A percentile compares a stretch with the other conserved stretches of the same genome.
Conservation (phyloP, 2,888 invertebrate species). For the Luffia ferchaultella region DNA sequence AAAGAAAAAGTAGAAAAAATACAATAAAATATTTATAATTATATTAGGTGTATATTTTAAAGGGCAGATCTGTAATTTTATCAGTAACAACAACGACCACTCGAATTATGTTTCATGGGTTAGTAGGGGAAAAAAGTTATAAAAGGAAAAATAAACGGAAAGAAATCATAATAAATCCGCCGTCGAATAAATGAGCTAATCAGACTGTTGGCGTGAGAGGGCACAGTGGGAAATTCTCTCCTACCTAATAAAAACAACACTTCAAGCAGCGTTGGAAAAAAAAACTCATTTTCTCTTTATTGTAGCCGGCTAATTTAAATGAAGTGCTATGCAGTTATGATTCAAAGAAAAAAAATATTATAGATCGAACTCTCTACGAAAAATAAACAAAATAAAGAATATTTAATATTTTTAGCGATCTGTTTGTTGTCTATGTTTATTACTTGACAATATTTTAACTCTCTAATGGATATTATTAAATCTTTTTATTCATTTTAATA, state of each 20-base stretch:
- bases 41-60: too few species aligned
- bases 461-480: too few species aligned
- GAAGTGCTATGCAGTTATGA: conserved; percentile 62
- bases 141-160: conserved; percentile 30
- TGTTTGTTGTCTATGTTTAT: too few species aligned
- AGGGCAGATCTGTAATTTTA: too few species aligned
- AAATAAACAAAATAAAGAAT: too few species aligned
- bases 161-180: conserved; percentile 56
- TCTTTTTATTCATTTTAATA: too few species aligned
- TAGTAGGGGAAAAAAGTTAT: not conserved
- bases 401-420: too few species aligned
- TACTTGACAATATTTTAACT: too few species aligned
- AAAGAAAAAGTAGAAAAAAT: too few species aligned
- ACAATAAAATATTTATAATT: too few species aligned
- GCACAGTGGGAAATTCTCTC: conserved; percentile 30
- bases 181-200: conserved; percentile 56
- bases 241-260: conserved; percentile 58
- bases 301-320: conserved; percentile 60
- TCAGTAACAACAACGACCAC: too few species aligned
- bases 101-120: too few species aligned
- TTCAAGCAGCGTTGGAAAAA: conserved; percentile 52
- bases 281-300: conserved; percentile 58
- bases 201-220: conserved; percentile 25
- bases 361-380: not conserved
- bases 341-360: not conserved